Evolutionary conservation across 2,888 invertebrate species (phyloP).

Genomic region (Hemistola chrysoprasaria): DNA sequence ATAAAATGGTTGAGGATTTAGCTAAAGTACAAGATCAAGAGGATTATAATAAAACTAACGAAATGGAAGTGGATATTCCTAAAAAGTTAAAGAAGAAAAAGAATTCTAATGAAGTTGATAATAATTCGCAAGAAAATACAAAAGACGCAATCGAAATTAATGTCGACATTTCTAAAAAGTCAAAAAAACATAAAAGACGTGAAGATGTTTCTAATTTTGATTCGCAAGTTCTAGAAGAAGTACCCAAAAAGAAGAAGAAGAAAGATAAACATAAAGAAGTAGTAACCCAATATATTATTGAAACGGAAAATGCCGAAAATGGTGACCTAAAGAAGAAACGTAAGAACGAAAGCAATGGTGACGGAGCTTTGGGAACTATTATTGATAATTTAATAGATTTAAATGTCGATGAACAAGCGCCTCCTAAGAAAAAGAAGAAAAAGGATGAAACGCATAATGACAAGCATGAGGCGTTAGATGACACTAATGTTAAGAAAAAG

Average conservation of each 20-base stretch:
- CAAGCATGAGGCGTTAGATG: too few relatives aligned
- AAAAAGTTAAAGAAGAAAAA: too few relatives aligned
- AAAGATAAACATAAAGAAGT: constrained; percentile 30
- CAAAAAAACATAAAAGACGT: constrained; percentile 32
- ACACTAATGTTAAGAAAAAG: too few relatives aligned
- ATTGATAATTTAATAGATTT: constrained; percentile 5
- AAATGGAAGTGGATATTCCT: too few relatives aligned
- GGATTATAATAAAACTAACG: too few relatives aligned
- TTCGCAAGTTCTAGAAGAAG: constrained; percentile 14
- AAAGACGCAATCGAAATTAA: constrained; percentile 11
- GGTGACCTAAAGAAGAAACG: constrained; percentile 4
- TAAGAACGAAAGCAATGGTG: constrained; percentile 6
- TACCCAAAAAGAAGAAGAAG: constrained; percentile 41
- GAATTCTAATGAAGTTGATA: too few relatives aligned
- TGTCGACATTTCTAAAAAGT: constrained; percentile 30
- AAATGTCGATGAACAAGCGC: constrained; percentile 1
- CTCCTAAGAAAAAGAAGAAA: constrained; percentile 22
- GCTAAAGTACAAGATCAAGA: too few relatives aligned
- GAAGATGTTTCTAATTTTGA: constrained; percentile 10
- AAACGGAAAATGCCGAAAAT: constrained; percentile 6
- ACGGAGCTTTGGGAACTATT: neutral
- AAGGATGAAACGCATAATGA: constrained; percentile 11
- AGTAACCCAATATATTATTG: constrained; percentile 7
- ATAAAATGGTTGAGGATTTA: neutral
- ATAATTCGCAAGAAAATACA: constrained; percentile 10